These are phyloP conservation scores for Heteromurus nitidus DNA, from an alignment of 2,888 invertebrate species.

Conservation along the genomic window DNA sequence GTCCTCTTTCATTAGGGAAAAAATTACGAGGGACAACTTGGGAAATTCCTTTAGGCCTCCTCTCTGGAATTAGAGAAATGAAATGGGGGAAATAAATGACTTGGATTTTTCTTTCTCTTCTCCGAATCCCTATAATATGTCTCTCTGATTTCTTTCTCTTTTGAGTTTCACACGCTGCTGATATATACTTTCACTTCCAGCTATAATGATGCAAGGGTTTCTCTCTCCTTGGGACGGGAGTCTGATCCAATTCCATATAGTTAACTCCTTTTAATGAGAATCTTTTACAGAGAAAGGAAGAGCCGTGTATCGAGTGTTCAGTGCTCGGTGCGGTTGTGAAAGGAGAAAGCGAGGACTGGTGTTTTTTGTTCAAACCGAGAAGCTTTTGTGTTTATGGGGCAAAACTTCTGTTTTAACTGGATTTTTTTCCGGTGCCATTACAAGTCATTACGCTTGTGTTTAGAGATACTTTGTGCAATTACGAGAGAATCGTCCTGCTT, in stretches of 20 bases:
- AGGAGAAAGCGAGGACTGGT: no score
- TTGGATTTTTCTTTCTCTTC: background rate
- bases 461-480: background rate
- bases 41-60: background rate
- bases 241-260: slow-evolving; percentile 7
- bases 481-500: background rate
- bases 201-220: no score
- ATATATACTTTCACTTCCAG: background rate
- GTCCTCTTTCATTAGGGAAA: background rate
- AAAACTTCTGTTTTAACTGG: background rate
- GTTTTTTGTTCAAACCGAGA: no score
- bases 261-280: slow-evolving; percentile 28
- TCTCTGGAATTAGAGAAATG: background rate
- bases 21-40: background rate
- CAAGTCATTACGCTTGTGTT: background rate
- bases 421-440: slow-evolving; percentile 7
- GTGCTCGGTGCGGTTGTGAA: no score
- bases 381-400: background rate
- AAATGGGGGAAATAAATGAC: slow-evolving; percentile 12
- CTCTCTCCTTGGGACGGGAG: slow-evolving; percentile 22
- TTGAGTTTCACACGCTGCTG: background rate
- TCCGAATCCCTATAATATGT: background rate
- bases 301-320: no score
- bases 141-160: background rate
- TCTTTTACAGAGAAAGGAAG: background rate